phyloP scores from a whole-genome alignment of 2,113 vertebrate species.

The Neogale vison region DNA sequence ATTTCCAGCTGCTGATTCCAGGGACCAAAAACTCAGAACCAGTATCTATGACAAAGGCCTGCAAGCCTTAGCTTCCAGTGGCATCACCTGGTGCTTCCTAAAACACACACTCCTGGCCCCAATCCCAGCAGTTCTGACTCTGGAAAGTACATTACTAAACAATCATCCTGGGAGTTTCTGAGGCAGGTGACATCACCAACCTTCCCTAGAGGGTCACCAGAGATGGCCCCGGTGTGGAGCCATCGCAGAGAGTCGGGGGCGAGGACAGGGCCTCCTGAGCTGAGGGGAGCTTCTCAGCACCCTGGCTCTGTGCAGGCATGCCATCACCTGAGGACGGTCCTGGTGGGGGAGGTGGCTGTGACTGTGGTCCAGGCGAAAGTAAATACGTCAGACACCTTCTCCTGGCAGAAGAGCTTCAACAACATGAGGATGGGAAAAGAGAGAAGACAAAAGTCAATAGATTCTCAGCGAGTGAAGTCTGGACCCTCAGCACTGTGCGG shows the following conservation, averaged over 20 bases:
- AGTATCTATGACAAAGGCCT: background rate
- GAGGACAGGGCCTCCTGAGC: background rate
- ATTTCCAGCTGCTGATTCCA: background rate
- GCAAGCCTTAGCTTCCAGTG: background rate
- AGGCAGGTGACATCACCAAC: no score
- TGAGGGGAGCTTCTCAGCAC: background rate
- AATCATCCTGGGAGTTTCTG: background rate
- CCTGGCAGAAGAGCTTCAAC: background rate
- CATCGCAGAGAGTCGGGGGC: background rate
- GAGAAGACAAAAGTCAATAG: background rate
- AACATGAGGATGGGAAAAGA: accelerated
- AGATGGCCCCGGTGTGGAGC: accelerated
- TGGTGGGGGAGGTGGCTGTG: background rate
- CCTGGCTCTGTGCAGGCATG: background rate
- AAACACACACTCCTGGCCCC: background rate
- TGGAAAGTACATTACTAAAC: background rate
- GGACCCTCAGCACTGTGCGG: accelerated
- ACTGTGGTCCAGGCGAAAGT: background rate
- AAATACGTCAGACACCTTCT: background rate
- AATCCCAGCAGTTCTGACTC: background rate
- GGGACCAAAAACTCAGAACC: background rate
- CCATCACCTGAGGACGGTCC: accelerated
- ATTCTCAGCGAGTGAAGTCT: accelerated
- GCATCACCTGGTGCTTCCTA: background rate
- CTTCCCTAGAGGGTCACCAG: background rate